Conservation (phyloP, 2,797 vertebrate species). For the Neomorphus geoffroyi region DNA sequence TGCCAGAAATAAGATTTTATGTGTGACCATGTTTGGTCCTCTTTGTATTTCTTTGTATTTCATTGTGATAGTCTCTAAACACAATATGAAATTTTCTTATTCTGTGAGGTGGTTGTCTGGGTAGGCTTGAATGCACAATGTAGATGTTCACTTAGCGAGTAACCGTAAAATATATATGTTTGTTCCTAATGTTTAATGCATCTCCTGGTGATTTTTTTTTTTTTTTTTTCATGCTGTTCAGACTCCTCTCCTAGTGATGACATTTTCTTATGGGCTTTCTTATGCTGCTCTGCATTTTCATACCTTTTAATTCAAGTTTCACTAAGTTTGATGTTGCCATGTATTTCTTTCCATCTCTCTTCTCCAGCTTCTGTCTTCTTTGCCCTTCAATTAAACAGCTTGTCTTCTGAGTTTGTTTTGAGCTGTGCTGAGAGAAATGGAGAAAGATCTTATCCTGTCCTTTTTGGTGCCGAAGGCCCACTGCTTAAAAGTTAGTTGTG, state of each 20-base stretch:
- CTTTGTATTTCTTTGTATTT: not conserved
- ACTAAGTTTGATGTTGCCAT: rapidly evolving
- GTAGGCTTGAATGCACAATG: not conserved
- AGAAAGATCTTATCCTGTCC: not conserved
- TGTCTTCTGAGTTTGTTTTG: not conserved
- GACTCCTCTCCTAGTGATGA: not conserved
- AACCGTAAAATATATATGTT: not conserved
- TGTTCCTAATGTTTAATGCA: not conserved
- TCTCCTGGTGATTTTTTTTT: not conserved
- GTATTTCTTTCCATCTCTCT: not conserved
- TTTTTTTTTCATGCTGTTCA: not conserved
- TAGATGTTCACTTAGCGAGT: not conserved
- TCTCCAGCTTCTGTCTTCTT: not conserved
- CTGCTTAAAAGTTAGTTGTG: not conserved
- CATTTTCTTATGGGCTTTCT: not conserved
- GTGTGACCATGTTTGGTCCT: not conserved
- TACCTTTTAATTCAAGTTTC: not conserved
- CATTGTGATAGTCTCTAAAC: not conserved
- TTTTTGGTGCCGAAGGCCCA: not conserved
- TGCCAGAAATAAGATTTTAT: not conserved
- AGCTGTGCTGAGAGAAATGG: not conserved
- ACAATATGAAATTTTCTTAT: not conserved
- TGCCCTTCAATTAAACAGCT: not conserved
- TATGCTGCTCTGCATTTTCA: not conserved
- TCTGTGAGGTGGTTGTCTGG: not conserved